Conservation (phyloP, 2,113 vertebrate genomes). For the Glaucomys volans region DNA sequence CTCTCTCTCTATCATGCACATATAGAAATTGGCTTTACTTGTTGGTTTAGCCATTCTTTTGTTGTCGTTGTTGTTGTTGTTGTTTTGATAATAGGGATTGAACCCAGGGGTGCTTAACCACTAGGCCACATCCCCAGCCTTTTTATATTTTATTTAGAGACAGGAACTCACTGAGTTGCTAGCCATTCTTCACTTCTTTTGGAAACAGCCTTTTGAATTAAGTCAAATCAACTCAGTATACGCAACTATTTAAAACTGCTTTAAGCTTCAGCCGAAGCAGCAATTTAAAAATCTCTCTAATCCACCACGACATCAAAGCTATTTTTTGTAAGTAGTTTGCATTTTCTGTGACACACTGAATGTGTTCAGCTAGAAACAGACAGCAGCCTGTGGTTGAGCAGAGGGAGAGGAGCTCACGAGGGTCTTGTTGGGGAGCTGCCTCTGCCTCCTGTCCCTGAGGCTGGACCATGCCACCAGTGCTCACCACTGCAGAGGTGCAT, state of each 20-base stretch:
- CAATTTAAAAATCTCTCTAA: slow-evolving; percentile 49
- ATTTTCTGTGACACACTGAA: neutral
- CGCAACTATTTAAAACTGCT: slow-evolving; percentile 15
- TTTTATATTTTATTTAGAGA: too few species aligned
- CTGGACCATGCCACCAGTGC: neutral
- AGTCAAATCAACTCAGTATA: slow-evolving; percentile 26
- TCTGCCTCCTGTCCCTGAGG: neutral
- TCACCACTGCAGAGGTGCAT: neutral
- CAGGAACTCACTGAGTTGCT: too few species aligned
- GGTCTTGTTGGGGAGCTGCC: neutral
- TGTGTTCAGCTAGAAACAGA: neutral
- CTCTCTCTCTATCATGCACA: neutral
- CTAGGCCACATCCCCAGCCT: too few species aligned
- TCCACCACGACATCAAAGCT: neutral
- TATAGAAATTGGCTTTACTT: neutral
- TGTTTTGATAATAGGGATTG: too few species aligned
- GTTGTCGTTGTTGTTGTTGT: neutral
- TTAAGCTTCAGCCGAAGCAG: neutral
- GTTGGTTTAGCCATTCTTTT: neutral
- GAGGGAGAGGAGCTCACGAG: neutral
- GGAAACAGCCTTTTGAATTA: slow-evolving; percentile 5
- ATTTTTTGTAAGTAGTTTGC: neutral
- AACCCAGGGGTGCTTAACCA: too few species aligned
- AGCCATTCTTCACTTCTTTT: neutral
- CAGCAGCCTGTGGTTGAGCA: neutral